Percentiles rank a stretch among this genome's conserved stretches.
Conservation (phyloP, 2,888 invertebrate genomes). For the Tetropium fuscum region DNA sequence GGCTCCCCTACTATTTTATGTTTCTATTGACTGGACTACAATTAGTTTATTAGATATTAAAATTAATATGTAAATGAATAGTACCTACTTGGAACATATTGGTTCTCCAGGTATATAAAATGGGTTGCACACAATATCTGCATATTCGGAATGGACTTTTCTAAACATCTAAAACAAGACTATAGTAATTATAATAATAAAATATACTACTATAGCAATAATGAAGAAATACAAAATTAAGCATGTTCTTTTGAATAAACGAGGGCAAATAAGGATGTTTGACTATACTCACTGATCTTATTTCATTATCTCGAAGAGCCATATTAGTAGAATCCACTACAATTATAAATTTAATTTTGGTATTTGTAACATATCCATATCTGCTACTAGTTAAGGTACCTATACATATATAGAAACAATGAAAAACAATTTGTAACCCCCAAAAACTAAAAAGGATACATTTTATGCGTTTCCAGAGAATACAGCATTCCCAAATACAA, state of each 20-base stretch:
- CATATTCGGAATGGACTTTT: constrained; percentile 91
- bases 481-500: constrained; percentile 92
- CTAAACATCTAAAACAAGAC: constrained; percentile 71
- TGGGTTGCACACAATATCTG: constrained; percentile 96
- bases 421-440: no score
- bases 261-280: background rate
- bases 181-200: constrained; percentile 1
- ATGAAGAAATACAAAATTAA: no score
- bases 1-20: no score
- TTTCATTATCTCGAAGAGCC: constrained; percentile 92
- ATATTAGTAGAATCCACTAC: constrained; percentile 92
- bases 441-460: constrained; percentile 73
- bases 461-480: constrained; percentile 96
- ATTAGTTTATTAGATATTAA: no score
- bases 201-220: background rate
- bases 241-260: no score
- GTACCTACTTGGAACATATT: constrained; percentile 87
- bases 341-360: constrained; percentile 93
- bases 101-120: constrained; percentile 95
- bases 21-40: no score
- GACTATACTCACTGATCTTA: constrained; percentile 79
- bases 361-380: constrained; percentile 97
- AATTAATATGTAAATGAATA: constrained; percentile 29
- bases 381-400: no score
- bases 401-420: no score